Evolutionary conservation across 37 sponge, comb jelly and placozoan genomes (phyloP).

Genomic region (Beroe forskalii): DNA sequence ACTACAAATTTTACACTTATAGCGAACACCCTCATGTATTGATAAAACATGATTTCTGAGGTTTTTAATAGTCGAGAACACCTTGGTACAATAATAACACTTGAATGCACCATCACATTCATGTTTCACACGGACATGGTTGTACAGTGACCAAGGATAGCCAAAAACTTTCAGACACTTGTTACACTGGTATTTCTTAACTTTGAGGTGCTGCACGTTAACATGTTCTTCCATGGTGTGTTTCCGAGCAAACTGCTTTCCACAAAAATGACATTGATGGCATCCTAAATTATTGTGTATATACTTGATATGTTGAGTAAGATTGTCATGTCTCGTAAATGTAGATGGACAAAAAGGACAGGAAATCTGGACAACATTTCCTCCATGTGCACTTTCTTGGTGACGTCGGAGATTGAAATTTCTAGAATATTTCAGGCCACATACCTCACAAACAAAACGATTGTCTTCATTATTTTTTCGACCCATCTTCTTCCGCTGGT

Average conservation of each 20-base stretch:
- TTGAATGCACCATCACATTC: slow-evolving; percentile 58
- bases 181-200: slow-evolving; percentile 39
- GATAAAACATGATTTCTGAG: slow-evolving; percentile 52
- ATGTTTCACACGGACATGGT: slow-evolving; percentile 52
- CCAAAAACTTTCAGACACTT: slow-evolving; percentile 62
- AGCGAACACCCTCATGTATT: slow-evolving; percentile 51
- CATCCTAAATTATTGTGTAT: slow-evolving; percentile 25
- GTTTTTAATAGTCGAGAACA: slow-evolving; percentile 26
- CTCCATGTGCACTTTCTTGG: slow-evolving; percentile 35
- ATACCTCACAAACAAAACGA: slow-evolving; percentile 35
- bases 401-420: slow-evolving; percentile 53
- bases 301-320: slow-evolving; percentile 56
- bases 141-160: slow-evolving; percentile 63
- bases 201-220: slow-evolving; percentile 30
- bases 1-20: slow-evolving; percentile 59
- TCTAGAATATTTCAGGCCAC: slow-evolving; percentile 40
- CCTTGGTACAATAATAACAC: slow-evolving; percentile 56
- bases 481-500: slow-evolving; percentile 43
- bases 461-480: background rate
- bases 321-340: slow-evolving; percentile 54
- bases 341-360: slow-evolving; percentile 59
- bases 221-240: slow-evolving; percentile 57
- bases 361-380: background rate
- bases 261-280: slow-evolving; percentile 4
- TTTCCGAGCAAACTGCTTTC: slow-evolving; percentile 48